A percentile compares a stretch with the other conserved stretches of the same genome.
Evolutionary conservation across 2,113 vertebrate genomes (phyloP).

Genomic region (Petromus typicus): DNA sequence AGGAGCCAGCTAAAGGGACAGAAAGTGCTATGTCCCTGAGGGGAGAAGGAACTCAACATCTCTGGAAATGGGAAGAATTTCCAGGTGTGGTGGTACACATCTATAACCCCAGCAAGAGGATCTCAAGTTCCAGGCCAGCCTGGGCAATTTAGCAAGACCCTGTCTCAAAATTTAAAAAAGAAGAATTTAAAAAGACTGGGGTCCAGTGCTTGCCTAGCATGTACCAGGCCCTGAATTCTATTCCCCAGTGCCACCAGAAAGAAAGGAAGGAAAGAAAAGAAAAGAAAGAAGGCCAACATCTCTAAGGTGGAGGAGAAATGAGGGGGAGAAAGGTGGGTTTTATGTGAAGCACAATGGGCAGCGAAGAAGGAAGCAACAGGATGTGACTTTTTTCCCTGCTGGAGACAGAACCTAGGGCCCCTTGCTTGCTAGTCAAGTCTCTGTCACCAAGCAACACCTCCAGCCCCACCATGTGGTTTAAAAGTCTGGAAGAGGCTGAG

Average conservation of each 20-base stretch:
- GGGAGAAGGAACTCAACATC: neutral
- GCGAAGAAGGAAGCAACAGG: neutral
- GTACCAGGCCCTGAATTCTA: neutral
- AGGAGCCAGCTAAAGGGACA: slow-evolving; percentile 6
- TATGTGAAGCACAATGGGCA: slow-evolving; percentile 2
- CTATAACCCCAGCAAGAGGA: neutral
- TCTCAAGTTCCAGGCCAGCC: neutral
- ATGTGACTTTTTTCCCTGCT: neutral
- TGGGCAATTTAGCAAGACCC: neutral
- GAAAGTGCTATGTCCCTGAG: neutral
- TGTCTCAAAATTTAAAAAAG: neutral
- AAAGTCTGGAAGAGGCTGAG: neutral
- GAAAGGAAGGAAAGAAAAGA: neutral
- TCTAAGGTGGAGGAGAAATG: neutral
- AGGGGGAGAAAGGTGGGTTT: neutral
- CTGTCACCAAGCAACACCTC: neutral
- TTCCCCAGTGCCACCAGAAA: neutral
- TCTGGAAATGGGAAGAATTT: slow-evolving; percentile 30
- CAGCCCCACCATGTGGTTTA: neutral
- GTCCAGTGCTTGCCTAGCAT: neutral
- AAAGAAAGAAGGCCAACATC: slow-evolving; percentile 15
- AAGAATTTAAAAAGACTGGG: neutral
- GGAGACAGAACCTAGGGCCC: neutral
- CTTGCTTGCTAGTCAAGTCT: neutral
- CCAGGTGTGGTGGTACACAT: neutral